Evolutionary conservation across 2,113 vertebrate species (phyloP).

Genomic region (Axis porcinus): DNA sequence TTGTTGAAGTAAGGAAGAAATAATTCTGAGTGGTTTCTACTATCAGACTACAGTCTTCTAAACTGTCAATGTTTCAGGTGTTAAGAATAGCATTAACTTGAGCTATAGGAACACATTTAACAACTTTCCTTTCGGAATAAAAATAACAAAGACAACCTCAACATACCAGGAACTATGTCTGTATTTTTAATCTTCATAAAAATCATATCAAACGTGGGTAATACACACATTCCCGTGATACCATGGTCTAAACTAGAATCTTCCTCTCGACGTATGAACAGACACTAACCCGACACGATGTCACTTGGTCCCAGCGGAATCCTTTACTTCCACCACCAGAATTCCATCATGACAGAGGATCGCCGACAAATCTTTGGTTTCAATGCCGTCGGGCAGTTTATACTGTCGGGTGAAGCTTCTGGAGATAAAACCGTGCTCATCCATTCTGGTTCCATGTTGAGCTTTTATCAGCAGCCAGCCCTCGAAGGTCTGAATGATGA

Average conservation of each 20-base stretch:
- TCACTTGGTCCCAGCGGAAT: constrained; percentile 50
- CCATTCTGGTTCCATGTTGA: constrained; percentile 84
- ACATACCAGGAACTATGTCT: constrained; percentile 33
- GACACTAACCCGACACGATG: neutral
- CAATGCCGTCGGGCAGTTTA: constrained; percentile 79
- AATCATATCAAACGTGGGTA: neutral
- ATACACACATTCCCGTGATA: neutral
- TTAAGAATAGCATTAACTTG: neutral
- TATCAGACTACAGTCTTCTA: neutral
- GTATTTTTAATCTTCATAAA: constrained; percentile 54
- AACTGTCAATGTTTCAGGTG: neutral
- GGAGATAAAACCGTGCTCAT: constrained; percentile 86
- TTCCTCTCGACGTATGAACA: constrained; percentile 24
- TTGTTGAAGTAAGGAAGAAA: neutral
- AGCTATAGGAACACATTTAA: constrained; percentile 7
- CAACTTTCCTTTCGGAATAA: constrained; percentile 17
- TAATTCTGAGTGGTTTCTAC: neutral
- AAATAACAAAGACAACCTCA: constrained; percentile 54
- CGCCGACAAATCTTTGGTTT: constrained; percentile 81
- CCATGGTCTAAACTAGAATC: neutral
- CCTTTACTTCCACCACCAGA: constrained; percentile 85
- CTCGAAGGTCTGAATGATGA: constrained; percentile 89
- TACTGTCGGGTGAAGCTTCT: constrained; percentile 87
- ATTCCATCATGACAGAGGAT: constrained; percentile 88
- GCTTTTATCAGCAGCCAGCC: constrained; percentile 89